Percentiles rank a stretch among this genome's conserved stretches.
Evolutionary conservation across 2,797 vertebrate species (phyloP).

Genomic region (Cygnus olor): DNA sequence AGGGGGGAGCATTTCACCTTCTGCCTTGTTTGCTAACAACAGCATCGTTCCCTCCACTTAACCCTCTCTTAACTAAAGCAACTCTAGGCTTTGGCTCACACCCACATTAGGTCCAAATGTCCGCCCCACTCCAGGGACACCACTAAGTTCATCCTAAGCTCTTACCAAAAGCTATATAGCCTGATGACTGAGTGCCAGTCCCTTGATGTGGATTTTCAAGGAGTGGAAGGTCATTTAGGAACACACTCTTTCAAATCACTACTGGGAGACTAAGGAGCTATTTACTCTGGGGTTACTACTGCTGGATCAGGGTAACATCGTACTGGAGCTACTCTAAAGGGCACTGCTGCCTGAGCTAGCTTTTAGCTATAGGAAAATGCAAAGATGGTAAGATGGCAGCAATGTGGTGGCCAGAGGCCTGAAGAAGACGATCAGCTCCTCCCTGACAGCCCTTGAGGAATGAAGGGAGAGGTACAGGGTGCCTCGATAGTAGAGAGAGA

Average conservation of each 20-base stretch:
- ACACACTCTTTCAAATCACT: background rate
- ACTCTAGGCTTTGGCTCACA: background rate
- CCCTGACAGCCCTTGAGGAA: background rate
- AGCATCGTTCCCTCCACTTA: accelerated
- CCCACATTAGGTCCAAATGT: no score
- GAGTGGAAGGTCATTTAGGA: background rate
- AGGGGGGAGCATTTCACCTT: accelerated
- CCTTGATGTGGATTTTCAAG: background rate
- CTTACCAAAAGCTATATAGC: no score
- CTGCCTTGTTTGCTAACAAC: no score
- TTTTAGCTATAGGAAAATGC: background rate
- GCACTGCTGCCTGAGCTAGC: background rate
- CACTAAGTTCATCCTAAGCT: background rate
- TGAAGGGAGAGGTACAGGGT: background rate
- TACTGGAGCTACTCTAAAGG: background rate
- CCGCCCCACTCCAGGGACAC: background rate
- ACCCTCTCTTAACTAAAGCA: background rate
- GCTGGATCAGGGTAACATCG: no score
- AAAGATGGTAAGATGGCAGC: no score
- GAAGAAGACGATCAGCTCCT: background rate
- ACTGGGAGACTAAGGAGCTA: background rate
- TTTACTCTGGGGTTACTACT: background rate
- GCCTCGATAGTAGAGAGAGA: accelerated
- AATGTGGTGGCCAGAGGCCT: background rate
- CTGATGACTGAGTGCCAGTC: background rate